Evolutionary conservation across 37 sponge, comb jelly and placozoan species (phyloP), one percentile per base, ranked within the genome.

Genomic region (Corticium candelabrum): DNA sequence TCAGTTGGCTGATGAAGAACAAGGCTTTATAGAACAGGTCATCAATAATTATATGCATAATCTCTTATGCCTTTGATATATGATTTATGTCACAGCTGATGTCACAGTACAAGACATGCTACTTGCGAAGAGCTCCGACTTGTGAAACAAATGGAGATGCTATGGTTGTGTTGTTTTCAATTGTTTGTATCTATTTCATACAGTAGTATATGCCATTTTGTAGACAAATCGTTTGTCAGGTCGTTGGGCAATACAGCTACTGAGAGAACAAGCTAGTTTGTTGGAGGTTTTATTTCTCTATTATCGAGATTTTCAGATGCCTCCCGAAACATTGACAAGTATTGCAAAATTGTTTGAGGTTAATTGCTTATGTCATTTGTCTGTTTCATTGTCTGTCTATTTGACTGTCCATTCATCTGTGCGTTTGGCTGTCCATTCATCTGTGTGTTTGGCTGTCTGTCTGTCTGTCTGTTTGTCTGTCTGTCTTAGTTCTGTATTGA

Each of bases 231-330:
- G 62, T 11, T 11, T 50, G 62, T 50, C 62, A 50, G 62, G 15
- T 50, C 62, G 62, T 11, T 50, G 62, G 62, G 62, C 62, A 27
- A 21, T 50, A 27, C 62, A 50, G 62, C 21, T 27, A 27, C 11
- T 50, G 15, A 50, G 62, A 50, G 62, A 50, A 50, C 62, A 50
- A 21, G 62, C 21, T 27, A 50, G 62, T 11, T 27, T 91, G 3
- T 80, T 91, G 37, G 82, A 87, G 75, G 43, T 82, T 4, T n/a
- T 85, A 0, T 79, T 87, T 34, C 74, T 87, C 34, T 82, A 57
- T 78, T 82, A 80, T 37, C 82, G 79, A 40, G 85, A 87, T 75
- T 80, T 37, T 67, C 11, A 32, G 0, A 50, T 37, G 7, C 71
- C 41, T 2, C 30, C 41, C 7, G 21, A 69, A 27, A 33, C 67